These are phyloP conservation scores for Calephelis virginiensis DNA, from an alignment of 1,140 invertebrate genomes.

Conservation along the genomic window DNA sequence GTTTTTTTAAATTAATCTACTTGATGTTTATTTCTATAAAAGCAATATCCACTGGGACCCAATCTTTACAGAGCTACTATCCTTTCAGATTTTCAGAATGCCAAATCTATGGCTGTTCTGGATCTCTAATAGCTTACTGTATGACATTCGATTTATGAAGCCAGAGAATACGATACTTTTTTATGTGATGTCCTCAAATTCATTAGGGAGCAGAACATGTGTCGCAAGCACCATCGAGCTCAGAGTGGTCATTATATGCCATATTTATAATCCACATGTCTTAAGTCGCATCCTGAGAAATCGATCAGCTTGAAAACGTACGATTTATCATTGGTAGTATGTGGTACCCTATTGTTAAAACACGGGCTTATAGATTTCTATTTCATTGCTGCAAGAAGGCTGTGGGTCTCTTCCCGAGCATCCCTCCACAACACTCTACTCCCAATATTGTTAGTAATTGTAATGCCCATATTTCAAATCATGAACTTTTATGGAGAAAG, in stretches of 20 bases:
- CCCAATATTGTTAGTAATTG: too few relatives aligned
- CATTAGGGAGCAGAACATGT: conserved; percentile 61
- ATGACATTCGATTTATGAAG: not conserved
- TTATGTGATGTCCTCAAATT: conserved; percentile 45
- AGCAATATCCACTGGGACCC: too few relatives aligned
- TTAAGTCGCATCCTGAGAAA: not conserved
- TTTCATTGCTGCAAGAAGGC: too few relatives aligned
- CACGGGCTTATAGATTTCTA: too few relatives aligned
- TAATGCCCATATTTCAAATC: too few relatives aligned
- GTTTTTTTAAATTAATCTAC: too few relatives aligned
- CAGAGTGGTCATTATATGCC: conserved; percentile 43
- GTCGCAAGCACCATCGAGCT: conserved; percentile 51
- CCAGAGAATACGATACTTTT: conserved; percentile 30
- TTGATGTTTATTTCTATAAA: too few relatives aligned
- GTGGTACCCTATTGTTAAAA: not conserved
- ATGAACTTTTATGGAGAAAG: too few relatives aligned
- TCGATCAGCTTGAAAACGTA: not conserved
- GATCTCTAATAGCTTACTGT: not conserved
- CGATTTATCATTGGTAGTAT: not conserved
- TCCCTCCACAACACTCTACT: too few relatives aligned
- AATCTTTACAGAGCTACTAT: too few relatives aligned
- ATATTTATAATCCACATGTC: conserved; percentile 3
- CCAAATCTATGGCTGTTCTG: not conserved
- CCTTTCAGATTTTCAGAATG: too few relatives aligned
- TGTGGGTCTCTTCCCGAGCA: too few relatives aligned